Evolutionary conservation across 1,140 invertebrate genomes (phyloP).

Genomic region (Drosophila dunni): DNA sequence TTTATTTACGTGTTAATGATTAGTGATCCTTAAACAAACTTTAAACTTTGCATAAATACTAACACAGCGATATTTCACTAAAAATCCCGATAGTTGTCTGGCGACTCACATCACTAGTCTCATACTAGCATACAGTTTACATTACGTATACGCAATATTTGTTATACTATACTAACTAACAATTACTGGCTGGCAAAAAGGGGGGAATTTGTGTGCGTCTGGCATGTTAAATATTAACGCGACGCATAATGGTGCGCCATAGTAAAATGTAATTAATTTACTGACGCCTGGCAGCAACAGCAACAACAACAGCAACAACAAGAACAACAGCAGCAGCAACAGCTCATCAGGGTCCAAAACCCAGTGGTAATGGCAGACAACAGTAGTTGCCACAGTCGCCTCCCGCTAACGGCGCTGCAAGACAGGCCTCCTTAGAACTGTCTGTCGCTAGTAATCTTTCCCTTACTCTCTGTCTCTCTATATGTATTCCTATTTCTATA

Average conservation of each 20-base stretch:
- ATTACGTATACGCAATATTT: conserved; percentile 23
- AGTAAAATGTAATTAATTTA: conserved; percentile 80
- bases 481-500: conserved; percentile 10
- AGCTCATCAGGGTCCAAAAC: conserved; percentile 9
- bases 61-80: no score
- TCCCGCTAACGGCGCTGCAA: conserved; percentile 7
- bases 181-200: conserved; percentile 35
- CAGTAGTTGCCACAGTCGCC: conserved; percentile 9
- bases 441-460: neutral
- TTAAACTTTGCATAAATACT: no score
- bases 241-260: conserved; percentile 46
- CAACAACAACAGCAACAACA: conserved; percentile 15
- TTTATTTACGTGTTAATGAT: no score
- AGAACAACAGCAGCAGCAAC: conserved; percentile 41
- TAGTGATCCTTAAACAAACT: no score
- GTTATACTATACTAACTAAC: conserved; percentile 39
- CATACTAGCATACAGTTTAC: neutral
- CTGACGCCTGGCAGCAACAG: conserved; percentile 35
- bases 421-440: conserved; percentile 24
- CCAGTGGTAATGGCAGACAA: conserved; percentile 22
- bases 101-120: neutral
- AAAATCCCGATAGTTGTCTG: no score
- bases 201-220: conserved; percentile 51
- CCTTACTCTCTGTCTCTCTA: neutral
- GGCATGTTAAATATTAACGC: conserved; percentile 68